Conservation (phyloP, 1,140 invertebrate species). For the Amyelois transitella region DNA sequence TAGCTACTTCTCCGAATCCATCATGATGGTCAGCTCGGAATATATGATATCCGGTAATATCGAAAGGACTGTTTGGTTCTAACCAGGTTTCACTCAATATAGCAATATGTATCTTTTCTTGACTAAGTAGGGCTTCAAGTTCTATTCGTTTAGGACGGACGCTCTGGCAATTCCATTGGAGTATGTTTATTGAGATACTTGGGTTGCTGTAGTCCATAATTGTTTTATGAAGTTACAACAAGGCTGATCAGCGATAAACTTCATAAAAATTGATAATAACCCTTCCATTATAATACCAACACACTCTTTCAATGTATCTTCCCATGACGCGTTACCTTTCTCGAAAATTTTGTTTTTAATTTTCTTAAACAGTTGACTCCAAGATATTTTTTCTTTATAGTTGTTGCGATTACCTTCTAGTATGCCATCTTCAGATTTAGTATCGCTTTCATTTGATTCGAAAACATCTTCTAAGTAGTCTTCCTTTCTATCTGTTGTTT, state of each 20-base stretch:
- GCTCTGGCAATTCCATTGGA: slow-evolving; percentile 21
- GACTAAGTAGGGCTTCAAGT: slow-evolving; percentile 5
- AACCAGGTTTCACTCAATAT: slow-evolving; percentile 17
- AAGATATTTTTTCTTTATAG: background rate
- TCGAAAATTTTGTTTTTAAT: background rate
- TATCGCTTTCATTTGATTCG: background rate
- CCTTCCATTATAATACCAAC: background rate
- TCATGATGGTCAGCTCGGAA: slow-evolving; percentile 7
- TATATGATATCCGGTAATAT: slow-evolving; percentile 5
- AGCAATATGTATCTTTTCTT: slow-evolving; percentile 13
- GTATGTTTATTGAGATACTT: slow-evolving; percentile 8
- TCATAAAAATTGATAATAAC: background rate
- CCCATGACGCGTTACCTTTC: background rate
- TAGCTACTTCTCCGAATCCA: slow-evolving; percentile 14
- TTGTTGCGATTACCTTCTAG: background rate
- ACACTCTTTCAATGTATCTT: background rate
- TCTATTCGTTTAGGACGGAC: slow-evolving; percentile 5
- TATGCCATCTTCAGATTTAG: background rate
- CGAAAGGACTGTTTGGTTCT: slow-evolving; percentile 1
- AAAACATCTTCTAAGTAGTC: background rate
- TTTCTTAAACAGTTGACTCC: background rate
- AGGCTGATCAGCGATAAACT: background rate
- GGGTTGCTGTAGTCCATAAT: background rate
- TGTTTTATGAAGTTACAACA: background rate
- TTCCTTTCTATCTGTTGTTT: background rate